Evolutionary conservation across 2,888 invertebrate genomes (phyloP), one percentile per base, ranked within the genome.

Genomic region (Philhelius pedissequus): DNA sequence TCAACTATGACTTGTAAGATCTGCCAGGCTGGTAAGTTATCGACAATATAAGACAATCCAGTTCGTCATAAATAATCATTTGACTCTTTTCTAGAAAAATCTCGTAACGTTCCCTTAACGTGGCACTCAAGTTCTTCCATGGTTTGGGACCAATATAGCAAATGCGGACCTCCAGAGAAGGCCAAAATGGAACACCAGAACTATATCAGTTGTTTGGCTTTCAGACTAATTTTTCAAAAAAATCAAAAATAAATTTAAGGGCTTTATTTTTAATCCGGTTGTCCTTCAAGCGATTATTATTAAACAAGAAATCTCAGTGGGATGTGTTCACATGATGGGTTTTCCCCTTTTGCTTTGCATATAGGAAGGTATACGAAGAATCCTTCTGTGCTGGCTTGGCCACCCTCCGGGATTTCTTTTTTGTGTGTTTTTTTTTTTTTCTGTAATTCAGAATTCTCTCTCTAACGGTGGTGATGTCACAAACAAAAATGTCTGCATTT

Each of bases 401-500:
- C 74, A 80, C 60, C 74, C 70, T 54, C 38, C 15, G 54, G 83
- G 38, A 73, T 66, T 60, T 32, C 25, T 58, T 58, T 35, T 66
- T 32, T 40, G n/a, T n/a, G n/a, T n/a, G n/a, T n/a, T n/a, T 27
- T 50, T 38, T 40, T 45, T 77, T 70, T 58, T 58, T 20, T 48
- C 52, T 58, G 11, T 3, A 25, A 48, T 48, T 18, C 60, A 40
- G 25, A 35, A 79, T 73, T 79, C 80, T 77, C 62, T 68, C 71
- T 79, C 76, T 75, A 70, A 79, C 70, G 83, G 56, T 56, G 62
- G 43, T 43, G 62, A 76, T 87, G 87, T 87, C 87, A 87, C 73
- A 86, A 87, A 78, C 87, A 87, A 86, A 87, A 87, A 87, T 87
- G 87, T 87, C 87, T 87, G 87, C 86, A 82, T 87, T 86, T 87